Base-by-base conservation (phyloP, 2,888 invertebrate species). In the Halictus ligatus region DNA sequence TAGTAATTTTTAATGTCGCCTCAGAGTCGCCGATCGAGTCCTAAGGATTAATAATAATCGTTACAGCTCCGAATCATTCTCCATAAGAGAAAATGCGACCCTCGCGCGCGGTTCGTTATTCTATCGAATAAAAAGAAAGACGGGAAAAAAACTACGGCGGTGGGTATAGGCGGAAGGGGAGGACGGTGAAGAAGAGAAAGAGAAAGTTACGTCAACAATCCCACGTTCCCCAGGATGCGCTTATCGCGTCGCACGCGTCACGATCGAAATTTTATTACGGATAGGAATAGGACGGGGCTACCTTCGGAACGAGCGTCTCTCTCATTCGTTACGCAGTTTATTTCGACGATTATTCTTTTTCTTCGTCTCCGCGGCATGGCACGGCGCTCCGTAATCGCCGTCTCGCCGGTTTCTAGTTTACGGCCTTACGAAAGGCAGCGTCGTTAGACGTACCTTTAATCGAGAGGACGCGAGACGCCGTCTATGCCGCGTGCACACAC, bases 361-460 rank as follows among this genome's bases (percentile, higher is more conserved):
- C 15, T n/a, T 58, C n/a, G 58, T 58, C 1, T 58, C 43, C 10
- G 12, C 43, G n/a, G 40, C n/a, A 71, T 43, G n/a, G 40, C n/a
- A 71, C 58, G n/a, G n/a, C n/a, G n/a, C 58, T 50, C 72, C 71
- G 64, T 78, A 71, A 80, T 71, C n/a, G n/a, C n/a, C n/a, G 79
- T 80, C 80, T 54, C 54, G 21, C 35, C 40, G 64, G 69, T 76
- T 69, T 78, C 79, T 78, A 78, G 78, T 87, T 87, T 86, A 87
- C 86, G 82, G 60, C 76, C 87, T 58, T 78, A 73, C 71, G 85
- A 85, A 85, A 85, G 81, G 48, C 73, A 72, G 74, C 78, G 73
- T 81, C 80, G 79, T 73, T 80, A 78, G 76, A 81, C 80, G 80
- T 77, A 80, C 78, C 73, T 86, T 84, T 86, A 88, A 81, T 84